Evolutionary conservation across 1,140 invertebrate species (phyloP), one percentile per base, ranked within the genome.

Genomic region (Euschistus heros): DNA sequence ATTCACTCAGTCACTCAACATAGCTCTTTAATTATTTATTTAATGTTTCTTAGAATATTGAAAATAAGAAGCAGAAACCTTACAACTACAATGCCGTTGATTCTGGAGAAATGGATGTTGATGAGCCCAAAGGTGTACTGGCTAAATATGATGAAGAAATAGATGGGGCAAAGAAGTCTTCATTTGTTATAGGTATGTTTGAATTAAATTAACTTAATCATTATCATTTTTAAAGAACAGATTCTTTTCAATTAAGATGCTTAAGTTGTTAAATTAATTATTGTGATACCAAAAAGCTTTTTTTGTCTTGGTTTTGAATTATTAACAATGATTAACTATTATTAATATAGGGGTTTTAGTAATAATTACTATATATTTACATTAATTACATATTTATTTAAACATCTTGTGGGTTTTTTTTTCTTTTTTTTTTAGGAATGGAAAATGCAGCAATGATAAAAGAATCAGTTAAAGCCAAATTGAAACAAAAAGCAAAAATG

Each of bases 141-240:
- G 78, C 85, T 66, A 97, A 99, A 79, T 99, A 99, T 76, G 94
- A 98, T 76, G 94, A 97, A 73, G 94, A 97, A 76, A 88, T 98
- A 52, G 84, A 89, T 55, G 92, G 91, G 2, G 75, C 76, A 46
- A 87, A 89, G 71, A 84, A 82, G 64, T 82, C 86, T 54, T 87
- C 83, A 54, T 98, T 98, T 79, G 75, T 82, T 46, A 81, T 97
- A 68, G 92, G 92, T 61, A 66, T 74, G 54, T 73, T 27, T 37
- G 13, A 37, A 37, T 52, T 20, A 52, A 52, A 20, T 18, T 37
- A 10, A 37, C 10, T 37, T 37, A 2, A 8, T 1, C 5, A 50
- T 67, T 42, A 64, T 72, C 68, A 44, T 63, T 57, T n/a, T n/a
- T n/a, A n/a, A n/a, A n/a, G n/a, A n/a, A n/a, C n/a, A n/a, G n/a